Base-by-base conservation (phyloP, 2,888 invertebrate genomes). In the Azorinus chamasolen region DNA sequence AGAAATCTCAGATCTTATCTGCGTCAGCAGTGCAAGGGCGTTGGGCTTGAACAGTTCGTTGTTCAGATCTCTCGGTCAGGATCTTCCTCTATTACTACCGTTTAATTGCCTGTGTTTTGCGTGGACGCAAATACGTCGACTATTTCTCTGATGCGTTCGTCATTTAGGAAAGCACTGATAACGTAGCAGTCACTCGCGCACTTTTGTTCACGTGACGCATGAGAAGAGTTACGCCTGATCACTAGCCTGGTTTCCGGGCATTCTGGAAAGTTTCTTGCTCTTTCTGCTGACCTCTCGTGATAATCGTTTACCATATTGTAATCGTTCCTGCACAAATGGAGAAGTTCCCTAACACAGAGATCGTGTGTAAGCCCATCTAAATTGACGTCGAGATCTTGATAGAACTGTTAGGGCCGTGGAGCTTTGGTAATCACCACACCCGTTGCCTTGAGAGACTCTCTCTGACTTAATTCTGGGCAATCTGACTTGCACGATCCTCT, bases 131-230 rank as follows among this genome's bases (percentile, higher is more conserved):
- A 54, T 12, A 54, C 54, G 32, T 54, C 54, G 5, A 10, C 2
- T n/a, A 54, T 54, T 12, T 54, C 54, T 20, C 32, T 14, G 2
- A 32, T 27, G 5, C 8, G 24, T 8, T 25, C 14, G 2, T 32
- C 54, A 54, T 32, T 32, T 12, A 32, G 5, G 20, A 54, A 54
- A 25, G 27, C 27, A 16, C 12, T 16, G 2, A 54, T 4, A n/a
- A 54, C 32, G 32, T 54, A 32, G 32, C 54, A 54, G 20, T 54
- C 54, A 25, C 12, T 14, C 10, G 54, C 54, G n/a, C n/a, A 54
- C n/a, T 54, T 54, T 12, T 20, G 4, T 25, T 25, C 5, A n/a
- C 27, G 24, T 16, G 54, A n/a, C 3, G 54, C 24, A 16, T 32
- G 5, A 2, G 16, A 27, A 3, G 54, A 54, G n/a, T 54, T 54